These are phyloP conservation scores for Gallinago solitaria DNA, from an alignment of 2,797 vertebrate genomes.

Conservation along the genomic window DNA sequence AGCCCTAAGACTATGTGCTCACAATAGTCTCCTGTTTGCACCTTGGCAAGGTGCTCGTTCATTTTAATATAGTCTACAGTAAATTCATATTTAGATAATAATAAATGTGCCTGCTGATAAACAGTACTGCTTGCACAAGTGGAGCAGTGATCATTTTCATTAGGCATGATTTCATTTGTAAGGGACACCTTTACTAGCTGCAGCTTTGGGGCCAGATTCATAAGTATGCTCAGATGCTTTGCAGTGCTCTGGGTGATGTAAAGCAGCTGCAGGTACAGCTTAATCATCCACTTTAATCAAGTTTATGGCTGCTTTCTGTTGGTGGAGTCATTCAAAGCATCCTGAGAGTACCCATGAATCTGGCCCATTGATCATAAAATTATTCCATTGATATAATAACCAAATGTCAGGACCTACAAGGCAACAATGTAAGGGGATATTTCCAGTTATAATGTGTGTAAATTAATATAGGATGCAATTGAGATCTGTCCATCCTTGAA, in stretches of 20 bases:
- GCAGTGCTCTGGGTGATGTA: neutral
- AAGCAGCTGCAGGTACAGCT: neutral
- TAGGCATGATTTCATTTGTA: neutral
- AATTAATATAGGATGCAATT: neutral
- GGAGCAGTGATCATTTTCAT: neutral
- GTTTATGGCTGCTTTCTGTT: neutral
- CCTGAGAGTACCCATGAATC: neutral
- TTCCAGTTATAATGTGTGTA: neutral
- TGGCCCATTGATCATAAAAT: neutral
- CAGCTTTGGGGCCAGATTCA: neutral
- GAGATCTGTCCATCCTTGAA: neutral
- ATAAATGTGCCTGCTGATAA: neutral
- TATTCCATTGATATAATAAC: neutral
- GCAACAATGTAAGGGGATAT: neutral
- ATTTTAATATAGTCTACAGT: neutral
- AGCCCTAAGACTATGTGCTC: neutral
- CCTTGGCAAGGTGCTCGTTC: neutral
- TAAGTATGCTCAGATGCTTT: neutral
- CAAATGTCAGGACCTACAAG: neutral
- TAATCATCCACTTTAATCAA: slow-evolving; percentile 6
- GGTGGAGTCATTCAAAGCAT: neutral
- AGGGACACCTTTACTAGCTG: neutral
- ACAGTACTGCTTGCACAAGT: neutral
- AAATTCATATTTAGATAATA: neutral
- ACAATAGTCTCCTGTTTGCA: neutral